Base-by-base conservation (phyloP, 2,797 vertebrate genomes). In the Hippocampus kuda region DNA sequence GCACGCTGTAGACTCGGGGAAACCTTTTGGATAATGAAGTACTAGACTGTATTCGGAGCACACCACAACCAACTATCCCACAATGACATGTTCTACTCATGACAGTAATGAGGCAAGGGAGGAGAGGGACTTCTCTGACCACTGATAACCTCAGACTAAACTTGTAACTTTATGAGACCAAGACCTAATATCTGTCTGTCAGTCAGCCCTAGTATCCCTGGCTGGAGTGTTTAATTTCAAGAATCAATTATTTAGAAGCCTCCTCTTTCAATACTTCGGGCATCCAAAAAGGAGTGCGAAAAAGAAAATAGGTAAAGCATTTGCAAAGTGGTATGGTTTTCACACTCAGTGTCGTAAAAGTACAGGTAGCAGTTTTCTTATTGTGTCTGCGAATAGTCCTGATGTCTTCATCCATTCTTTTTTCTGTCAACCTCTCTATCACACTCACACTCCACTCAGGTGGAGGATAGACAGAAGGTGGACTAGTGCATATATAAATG, bases 111-210 rank as follows among this genome's bases (percentile, higher is more conserved):
- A 91, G 88, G 86, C 86, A 84, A 88, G 87, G 82, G 89, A 85
- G 84, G 85, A 87, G 86, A 87, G 84, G 85, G 87, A 87, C 86
- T 88, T 85, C 86, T 86, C 81, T 88, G 88, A 88, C 85, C 89
- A 91, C 89, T 88, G 90, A 91, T 91, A 92, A 92, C 91, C 91
- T 90, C 88, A 88, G 89, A 91, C 89, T 90, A 91, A 90, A 91
- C 89, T 88, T 88, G 87, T 88, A 91, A 89, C 90, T 89, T 90
- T 90, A 90, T 81, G 86, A 91, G 89, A 90, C 88, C 87, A 88
- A 84, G 86, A 89, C 89, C 91, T 92, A 91, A 93, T 91, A 92
- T 92, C 90, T 90, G 88, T 82, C 89, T 85, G 87, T 92, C 91
- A 91, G 91, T 92, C 91, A 92, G 90, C 91, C 86, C 79, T 77